Evolutionary conservation across 2,797 vertebrate genomes (phyloP).

Genomic region (Chaenodraco wilsoni): DNA sequence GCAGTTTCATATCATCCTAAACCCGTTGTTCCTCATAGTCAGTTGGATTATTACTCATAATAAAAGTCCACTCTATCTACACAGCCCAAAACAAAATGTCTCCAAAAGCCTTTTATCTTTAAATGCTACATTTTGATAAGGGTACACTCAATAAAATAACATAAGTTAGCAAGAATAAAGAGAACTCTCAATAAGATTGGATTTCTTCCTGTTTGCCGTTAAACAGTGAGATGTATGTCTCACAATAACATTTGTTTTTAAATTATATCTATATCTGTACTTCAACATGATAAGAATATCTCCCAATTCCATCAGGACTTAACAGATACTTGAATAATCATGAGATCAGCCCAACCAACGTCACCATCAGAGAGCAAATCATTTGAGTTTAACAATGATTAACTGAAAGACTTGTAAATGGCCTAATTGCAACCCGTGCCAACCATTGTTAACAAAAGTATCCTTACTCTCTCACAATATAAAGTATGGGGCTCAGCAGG

Average conservation of each 20-base stretch:
- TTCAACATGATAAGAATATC: not conserved
- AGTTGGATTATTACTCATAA: not conserved
- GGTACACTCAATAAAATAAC: too few species aligned
- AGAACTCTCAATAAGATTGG: too few species aligned
- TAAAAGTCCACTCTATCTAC: not conserved
- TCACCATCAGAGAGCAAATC: constrained; percentile 25
- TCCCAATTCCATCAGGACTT: constrained; percentile 16
- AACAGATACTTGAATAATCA: constrained; percentile 7
- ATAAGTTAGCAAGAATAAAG: too few species aligned
- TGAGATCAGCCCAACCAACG: constrained; percentile 14
- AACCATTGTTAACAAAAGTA: constrained; percentile 29
- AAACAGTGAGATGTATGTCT: too few species aligned
- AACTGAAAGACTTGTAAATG: constrained; percentile 12
- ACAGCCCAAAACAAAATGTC: not conserved
- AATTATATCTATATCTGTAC: not conserved
- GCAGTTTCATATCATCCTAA: too few species aligned
- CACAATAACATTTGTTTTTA: not conserved
- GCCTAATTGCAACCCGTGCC: not conserved
- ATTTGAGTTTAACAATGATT: constrained; percentile 31
- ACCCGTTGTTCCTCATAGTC: not conserved
- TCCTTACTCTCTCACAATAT: constrained; percentile 17
- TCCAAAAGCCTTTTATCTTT: too few species aligned
- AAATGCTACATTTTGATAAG: too few species aligned
- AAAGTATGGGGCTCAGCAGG: constrained; percentile 56
- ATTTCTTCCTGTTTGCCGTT: too few species aligned